Evolutionary conservation across 2,888 invertebrate genomes (phyloP).

Genomic region (Ectemnius lituratus): DNA sequence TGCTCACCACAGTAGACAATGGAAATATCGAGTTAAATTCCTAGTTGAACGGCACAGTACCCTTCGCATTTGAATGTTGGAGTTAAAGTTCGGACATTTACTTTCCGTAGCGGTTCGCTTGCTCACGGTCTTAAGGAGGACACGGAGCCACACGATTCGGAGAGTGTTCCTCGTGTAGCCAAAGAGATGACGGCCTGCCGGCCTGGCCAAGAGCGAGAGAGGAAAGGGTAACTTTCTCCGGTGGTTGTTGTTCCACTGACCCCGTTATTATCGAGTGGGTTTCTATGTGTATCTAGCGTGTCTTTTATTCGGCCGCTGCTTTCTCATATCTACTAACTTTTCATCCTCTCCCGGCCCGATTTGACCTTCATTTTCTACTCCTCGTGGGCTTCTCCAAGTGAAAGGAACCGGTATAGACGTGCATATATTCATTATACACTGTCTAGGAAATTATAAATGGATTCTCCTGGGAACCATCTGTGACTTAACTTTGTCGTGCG

Average conservation of each 20-base stretch:
- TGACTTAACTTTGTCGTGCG: too few relatives aligned
- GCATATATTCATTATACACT: too few relatives aligned
- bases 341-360: slow-evolving; percentile 37
- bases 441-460: too few relatives aligned
- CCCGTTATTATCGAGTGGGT: slow-evolving; percentile 73
- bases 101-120: too few relatives aligned
- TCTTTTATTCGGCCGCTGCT: slow-evolving; percentile 29
- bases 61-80: too few relatives aligned
- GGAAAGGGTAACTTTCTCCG: slow-evolving; percentile 73
- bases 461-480: too few relatives aligned
- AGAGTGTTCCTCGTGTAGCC: slow-evolving; percentile 30
- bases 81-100: too few relatives aligned
- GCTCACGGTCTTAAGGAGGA: slow-evolving; percentile 31
- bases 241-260: slow-evolving; percentile 75
- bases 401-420: slow-evolving; percentile 23
- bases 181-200: slow-evolving; percentile 19
- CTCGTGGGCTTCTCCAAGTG: slow-evolving; percentile 31
- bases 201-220: slow-evolving; percentile 36
- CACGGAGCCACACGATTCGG: slow-evolving; percentile 27
- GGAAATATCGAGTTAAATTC: too few relatives aligned
- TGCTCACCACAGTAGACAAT: too few relatives aligned
- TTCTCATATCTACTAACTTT: slow-evolving; percentile 44
- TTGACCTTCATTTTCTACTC: slow-evolving; percentile 54
- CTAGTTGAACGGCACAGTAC: too few relatives aligned
- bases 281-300: slow-evolving; percentile 60